A percentile compares a stretch with the other conserved stretches of the same genome.
Evolutionary conservation across 1,140 invertebrate species (phyloP).

Genomic region (Euwallacea fornicatus): DNA sequence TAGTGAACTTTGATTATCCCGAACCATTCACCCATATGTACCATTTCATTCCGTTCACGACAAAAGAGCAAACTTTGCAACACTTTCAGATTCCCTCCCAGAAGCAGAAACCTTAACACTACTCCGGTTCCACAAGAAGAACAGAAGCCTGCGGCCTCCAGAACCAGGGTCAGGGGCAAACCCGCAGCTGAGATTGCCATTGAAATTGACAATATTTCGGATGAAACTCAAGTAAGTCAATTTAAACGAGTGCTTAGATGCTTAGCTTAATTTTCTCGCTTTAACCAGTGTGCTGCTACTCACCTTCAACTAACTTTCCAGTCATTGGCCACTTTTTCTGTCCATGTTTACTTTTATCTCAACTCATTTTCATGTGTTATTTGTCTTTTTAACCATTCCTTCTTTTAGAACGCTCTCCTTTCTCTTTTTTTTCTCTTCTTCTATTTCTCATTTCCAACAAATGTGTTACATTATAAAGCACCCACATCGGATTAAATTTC

Average conservation of each 20-base stretch:
- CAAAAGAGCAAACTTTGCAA: slow-evolving; percentile 25
- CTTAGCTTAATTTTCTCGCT: too few relatives aligned
- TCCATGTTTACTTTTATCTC: too few relatives aligned
- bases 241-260: too few relatives aligned
- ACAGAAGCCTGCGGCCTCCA: slow-evolving; percentile 48
- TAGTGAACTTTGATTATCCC: too few relatives aligned
- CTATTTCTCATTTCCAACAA: slow-evolving; percentile 1
- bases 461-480: background rate
- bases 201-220: slow-evolving; percentile 47
- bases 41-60: slow-evolving; percentile 1
- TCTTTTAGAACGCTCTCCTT: background rate
- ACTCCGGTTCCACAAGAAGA: slow-evolving; percentile 52
- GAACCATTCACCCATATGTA: too few relatives aligned
- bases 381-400: background rate
- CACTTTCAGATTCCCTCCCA: slow-evolving; percentile 43
- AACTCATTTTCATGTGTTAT: too few relatives aligned
- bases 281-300: too few relatives aligned
- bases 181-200: slow-evolving; percentile 40
- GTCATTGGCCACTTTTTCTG: too few relatives aligned
- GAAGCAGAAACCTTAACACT: slow-evolving; percentile 63
- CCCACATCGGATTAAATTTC: slow-evolving; percentile 4
- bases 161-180: slow-evolving; percentile 57
- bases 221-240: slow-evolving; percentile 49
- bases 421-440: background rate
- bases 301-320: too few relatives aligned